phyloP scores from a whole-genome alignment of 1,140 invertebrate species.

The Ceratosolen fusciceps region DNA sequence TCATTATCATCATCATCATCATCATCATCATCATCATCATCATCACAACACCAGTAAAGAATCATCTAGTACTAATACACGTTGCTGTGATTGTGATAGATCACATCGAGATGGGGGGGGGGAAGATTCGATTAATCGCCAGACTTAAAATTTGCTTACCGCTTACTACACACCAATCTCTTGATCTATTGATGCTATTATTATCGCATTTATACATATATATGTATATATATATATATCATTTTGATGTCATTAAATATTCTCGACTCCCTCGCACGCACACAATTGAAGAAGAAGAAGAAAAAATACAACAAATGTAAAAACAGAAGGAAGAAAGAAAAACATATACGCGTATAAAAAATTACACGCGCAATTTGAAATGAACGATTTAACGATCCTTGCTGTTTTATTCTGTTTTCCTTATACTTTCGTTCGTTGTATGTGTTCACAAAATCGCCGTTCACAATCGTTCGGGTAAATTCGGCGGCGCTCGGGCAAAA shows the following conservation, averaged over 20 bases:
- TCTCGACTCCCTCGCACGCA: constrained; percentile 1
- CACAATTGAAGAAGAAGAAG: too few species aligned
- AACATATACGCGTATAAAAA: neutral
- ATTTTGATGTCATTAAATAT: neutral
- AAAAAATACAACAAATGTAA: neutral
- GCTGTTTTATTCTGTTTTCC: constrained; percentile 46
- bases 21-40: neutral
- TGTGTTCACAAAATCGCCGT: neutral
- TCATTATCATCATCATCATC: neutral
- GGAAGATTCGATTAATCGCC: constrained; percentile 4
- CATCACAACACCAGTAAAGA: neutral
- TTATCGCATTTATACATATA: neutral
- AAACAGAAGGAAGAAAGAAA: neutral
- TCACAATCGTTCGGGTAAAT: constrained; percentile 45
- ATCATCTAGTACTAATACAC: neutral
- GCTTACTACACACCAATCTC: neutral
- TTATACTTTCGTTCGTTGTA: constrained; percentile 18
- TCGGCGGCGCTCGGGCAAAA: too few species aligned
- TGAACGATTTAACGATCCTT: too few species aligned
- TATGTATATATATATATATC: too few species aligned
- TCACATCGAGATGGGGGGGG: neutral
- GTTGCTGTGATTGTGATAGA: neutral
- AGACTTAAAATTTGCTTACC: too few species aligned
- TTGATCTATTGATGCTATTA: neutral
- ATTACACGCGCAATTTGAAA: constrained; percentile 39